Evolutionary conservation across 1,140 invertebrate genomes (phyloP).

Genomic region (Antheraea pernyi): DNA sequence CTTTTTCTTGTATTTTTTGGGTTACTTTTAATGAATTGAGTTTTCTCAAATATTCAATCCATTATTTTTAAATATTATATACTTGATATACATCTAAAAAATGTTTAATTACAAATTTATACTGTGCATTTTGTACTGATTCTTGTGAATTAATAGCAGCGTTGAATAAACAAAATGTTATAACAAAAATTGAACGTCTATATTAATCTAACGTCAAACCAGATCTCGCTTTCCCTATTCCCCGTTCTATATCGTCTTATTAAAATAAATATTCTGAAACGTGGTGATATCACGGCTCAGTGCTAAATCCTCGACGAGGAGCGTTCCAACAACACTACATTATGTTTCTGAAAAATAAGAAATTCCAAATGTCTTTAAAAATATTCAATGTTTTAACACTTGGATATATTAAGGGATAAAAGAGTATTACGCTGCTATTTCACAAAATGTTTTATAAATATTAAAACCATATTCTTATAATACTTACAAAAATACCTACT

Average conservation of each 20-base stretch:
- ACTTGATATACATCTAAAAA: too few species aligned
- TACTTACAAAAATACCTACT: too few species aligned
- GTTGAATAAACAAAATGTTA: neutral
- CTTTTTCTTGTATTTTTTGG: too few species aligned
- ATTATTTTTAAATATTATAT: too few species aligned
- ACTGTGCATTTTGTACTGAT: too few species aligned
- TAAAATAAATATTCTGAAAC: slow-evolving; percentile 43
- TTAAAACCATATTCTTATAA: too few species aligned
- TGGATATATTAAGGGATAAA: neutral
- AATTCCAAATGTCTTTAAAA: slow-evolving; percentile 1
- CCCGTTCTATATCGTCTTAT: slow-evolving; percentile 37
- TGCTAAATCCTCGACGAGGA: slow-evolving; percentile 20
- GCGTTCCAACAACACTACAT: slow-evolving; percentile 21
- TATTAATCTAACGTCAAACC: neutral
- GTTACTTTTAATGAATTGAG: too few species aligned
- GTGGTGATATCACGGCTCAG: slow-evolving; percentile 26
- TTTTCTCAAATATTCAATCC: too few species aligned
- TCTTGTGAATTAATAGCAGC: neutral
- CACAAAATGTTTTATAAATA: too few species aligned
- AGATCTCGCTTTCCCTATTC: slow-evolving; percentile 4
- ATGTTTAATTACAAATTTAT: too few species aligned
- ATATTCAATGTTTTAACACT: neutral
- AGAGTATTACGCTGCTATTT: neutral
- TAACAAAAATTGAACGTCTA: neutral
- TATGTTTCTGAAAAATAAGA: slow-evolving; percentile 22